Conservation (phyloP, 2,113 vertebrate genomes). For the Puma concolor region DNA sequence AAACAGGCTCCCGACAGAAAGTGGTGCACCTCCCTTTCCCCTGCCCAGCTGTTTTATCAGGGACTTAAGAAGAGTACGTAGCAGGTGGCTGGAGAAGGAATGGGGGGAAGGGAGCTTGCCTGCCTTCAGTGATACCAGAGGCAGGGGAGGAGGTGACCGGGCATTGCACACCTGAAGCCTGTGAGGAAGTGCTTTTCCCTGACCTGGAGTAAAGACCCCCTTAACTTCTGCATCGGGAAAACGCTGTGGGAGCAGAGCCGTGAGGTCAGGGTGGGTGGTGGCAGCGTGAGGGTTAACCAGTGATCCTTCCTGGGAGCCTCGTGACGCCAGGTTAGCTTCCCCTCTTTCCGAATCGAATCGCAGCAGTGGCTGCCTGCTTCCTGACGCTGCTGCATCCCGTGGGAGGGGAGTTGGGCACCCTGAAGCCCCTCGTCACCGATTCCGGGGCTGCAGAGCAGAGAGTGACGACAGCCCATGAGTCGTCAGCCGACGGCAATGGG, state of each 20-base stretch:
- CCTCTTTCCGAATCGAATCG: background rate
- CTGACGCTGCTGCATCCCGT: background rate
- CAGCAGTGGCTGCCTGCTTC: conserved; percentile 12
- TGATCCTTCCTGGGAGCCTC: conserved; percentile 25
- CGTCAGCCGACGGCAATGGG: conserved; percentile 57
- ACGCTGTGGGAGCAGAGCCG: fast-evolving
- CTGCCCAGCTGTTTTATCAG: background rate
- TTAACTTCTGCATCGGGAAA: background rate
- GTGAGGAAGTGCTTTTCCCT: background rate
- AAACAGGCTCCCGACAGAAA: background rate
- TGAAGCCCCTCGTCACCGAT: conserved; percentile 37
- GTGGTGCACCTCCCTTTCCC: background rate
- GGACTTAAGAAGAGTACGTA: background rate
- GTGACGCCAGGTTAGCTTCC: conserved; percentile 28
- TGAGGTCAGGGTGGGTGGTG: background rate
- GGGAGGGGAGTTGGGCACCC: conserved; percentile 44
- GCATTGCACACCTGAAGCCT: background rate
- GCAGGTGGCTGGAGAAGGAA: background rate
- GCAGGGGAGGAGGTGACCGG: background rate
- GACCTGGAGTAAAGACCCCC: background rate
- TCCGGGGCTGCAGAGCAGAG: conserved; percentile 21
- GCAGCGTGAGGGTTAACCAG: conserved; percentile 62
- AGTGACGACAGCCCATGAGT: conserved; percentile 67
- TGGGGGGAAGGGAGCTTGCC: background rate
- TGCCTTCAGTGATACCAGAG: background rate